Conservation (phyloP, 2,797 vertebrate species). For the Pangasius djambal region DNA sequence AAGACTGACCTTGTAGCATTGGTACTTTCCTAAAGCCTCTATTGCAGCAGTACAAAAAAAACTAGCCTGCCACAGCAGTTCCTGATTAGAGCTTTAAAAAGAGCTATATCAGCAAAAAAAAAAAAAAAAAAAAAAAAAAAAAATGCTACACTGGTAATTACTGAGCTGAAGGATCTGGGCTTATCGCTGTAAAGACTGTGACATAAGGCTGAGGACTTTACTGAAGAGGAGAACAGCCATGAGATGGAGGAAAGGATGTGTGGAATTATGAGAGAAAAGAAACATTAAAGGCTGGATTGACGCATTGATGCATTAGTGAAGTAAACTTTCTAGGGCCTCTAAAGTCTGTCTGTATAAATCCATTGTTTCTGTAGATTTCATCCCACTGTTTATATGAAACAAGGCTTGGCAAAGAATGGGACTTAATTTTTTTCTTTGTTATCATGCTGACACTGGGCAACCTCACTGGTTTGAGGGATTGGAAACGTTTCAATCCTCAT, state of each 20-base stretch:
- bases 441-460: slow-evolving; percentile 52
- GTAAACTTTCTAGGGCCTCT: slow-evolving; percentile 5
- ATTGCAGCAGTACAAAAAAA: background rate
- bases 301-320: background rate
- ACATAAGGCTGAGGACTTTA: slow-evolving; percentile 48
- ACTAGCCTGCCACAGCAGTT: slow-evolving; percentile 11
- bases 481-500: slow-evolving; percentile 33
- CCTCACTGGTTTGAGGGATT: slow-evolving; percentile 41
- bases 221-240: background rate
- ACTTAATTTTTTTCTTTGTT: slow-evolving; percentile 61
- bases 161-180: slow-evolving; percentile 7
- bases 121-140: background rate
- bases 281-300: slow-evolving; percentile 1
- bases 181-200: slow-evolving; percentile 7
- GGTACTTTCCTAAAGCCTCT: background rate
- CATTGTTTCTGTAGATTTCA: slow-evolving; percentile 65
- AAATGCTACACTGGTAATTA: background rate
- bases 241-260: background rate
- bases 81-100: slow-evolving; percentile 33
- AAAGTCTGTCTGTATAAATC: slow-evolving; percentile 65
- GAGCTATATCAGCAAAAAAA: slow-evolving; percentile 1
- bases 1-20: slow-evolving; percentile 18
- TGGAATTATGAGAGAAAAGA: slow-evolving; percentile 14
- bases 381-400: slow-evolving; percentile 70
- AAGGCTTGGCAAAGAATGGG: slow-evolving; percentile 65